A percentile compares a stretch with the other conserved stretches of the same genome.
phyloP scores from a whole-genome alignment of 2,113 vertebrate species.

The Chamaea fasciata region DNA sequence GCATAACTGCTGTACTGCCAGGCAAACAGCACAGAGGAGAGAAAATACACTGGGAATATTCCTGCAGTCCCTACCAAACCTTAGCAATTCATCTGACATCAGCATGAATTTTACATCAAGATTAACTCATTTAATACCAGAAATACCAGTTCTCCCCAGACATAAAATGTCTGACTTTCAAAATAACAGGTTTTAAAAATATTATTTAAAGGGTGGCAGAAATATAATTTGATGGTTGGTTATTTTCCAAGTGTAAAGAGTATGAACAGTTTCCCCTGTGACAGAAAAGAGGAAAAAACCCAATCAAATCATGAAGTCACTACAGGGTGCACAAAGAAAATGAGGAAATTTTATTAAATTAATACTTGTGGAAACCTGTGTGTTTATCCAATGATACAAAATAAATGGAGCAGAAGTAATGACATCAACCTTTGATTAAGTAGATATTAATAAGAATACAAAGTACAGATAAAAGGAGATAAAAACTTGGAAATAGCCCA shows the following conservation, averaged over 20 bases:
- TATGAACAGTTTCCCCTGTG: neutral
- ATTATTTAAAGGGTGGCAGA: neutral
- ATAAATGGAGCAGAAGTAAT: slow-evolving; percentile 46
- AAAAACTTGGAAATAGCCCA: slow-evolving; percentile 19
- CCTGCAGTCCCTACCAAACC: neutral
- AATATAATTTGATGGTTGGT: neutral
- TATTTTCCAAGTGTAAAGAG: neutral
- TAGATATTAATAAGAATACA: slow-evolving; percentile 1
- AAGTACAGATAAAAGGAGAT: slow-evolving; percentile 48
- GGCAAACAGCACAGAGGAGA: neutral
- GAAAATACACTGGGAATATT: neutral
- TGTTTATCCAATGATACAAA: slow-evolving; percentile 1
- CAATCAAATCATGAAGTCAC: neutral
- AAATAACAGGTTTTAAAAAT: neutral
- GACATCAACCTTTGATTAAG: slow-evolving; percentile 41
- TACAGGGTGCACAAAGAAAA: neutral
- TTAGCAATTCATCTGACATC: neutral
- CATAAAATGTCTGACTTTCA: neutral
- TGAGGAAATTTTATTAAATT: slow-evolving; percentile 2
- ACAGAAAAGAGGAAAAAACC: neutral
- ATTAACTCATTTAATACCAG: neutral
- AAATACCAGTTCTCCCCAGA: neutral
- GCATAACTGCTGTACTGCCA: neutral
- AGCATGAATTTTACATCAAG: neutral
- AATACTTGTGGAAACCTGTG: neutral